Conservation (phyloP, 2,113 vertebrate species). For the Pelobates fuscus region DNA sequence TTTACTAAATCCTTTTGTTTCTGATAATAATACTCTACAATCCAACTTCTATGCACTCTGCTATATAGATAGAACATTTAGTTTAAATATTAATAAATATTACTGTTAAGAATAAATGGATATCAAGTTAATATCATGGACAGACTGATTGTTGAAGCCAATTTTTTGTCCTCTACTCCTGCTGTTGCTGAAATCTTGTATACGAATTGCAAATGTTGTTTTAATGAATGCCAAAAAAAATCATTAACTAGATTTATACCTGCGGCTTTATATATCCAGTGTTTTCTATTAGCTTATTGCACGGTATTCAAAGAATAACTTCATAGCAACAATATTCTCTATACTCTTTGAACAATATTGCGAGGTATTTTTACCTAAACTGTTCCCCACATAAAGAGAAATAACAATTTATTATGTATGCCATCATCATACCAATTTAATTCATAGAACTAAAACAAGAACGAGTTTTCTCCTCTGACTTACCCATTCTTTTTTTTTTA, state of each 20-base stretch:
- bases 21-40: too few relatives aligned
- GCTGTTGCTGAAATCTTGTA: constrained; percentile 26
- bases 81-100: too few relatives aligned
- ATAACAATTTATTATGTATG: background rate
- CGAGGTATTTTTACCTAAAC: background rate
- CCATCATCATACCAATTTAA: background rate
- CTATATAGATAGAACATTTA: too few relatives aligned
- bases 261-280: constrained; percentile 24
- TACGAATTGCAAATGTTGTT: constrained; percentile 46
- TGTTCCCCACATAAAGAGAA: background rate
- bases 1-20: too few relatives aligned
- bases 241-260: constrained; percentile 46
- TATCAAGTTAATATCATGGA: too few relatives aligned
- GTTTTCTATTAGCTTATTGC: constrained; percentile 27
- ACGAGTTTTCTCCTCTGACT: background rate
- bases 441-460: too few relatives aligned
- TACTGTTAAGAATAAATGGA: too few relatives aligned
- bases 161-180: background rate
- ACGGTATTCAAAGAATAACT: constrained; percentile 30
- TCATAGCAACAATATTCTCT: background rate
- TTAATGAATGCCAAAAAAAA: constrained; percentile 39
- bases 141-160: background rate
- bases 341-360: background rate
- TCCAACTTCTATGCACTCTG: too few relatives aligned
- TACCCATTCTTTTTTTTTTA: too few relatives aligned